Evolutionary conservation across 1,140 invertebrate genomes (phyloP), one percentile per base, ranked within the genome.

Genomic region (Calephelis virginiensis): DNA sequence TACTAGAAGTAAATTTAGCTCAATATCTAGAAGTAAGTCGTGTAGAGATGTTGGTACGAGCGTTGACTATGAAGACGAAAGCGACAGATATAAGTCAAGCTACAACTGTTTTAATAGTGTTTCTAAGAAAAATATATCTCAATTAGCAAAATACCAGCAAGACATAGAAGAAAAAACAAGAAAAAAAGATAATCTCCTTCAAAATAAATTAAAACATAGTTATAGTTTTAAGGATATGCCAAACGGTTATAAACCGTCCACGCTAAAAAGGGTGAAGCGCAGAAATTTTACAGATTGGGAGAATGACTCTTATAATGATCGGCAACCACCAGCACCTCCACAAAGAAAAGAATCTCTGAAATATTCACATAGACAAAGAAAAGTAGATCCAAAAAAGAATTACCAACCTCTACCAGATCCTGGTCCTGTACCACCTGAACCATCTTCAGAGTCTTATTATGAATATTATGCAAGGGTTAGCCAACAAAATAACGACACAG

Each of bases 111-210:
- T 82, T 48, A 74, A 79, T 63, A 81, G 81, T 72, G 77, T 78
- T 76, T 71, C 82, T 66, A 84, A 86, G 67, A 88, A 92, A 67
- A 92, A 92, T 63, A 86, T 93, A 82, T 94, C 93, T 60, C 92
- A 91, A 38, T 81, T 94, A 76, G 92, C 92, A 64, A 93, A 93
- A 81, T 94, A 94, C 73, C 93, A 94, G 85, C 91, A 93, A 83
- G 91, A 92, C 59, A 91, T 94, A 73, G 93, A 92, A 79, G 89
- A 93, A 81, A 92, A 92, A 66, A 88, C 93, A 28, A 81, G 87
- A 77, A 84, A 86, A 69, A 90, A 91, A 71, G 84, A 91, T 76
- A 79, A 89, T 14, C 74, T 91, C 40, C 77, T 74, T 70, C 90
- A 89, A 78, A 89, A 88, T 80, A 92, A 92, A 80, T 79, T 92